These are phyloP conservation scores for Circaetus cinerascens DNA, from an alignment of 2,113 vertebrate genomes.

Conservation along the genomic window DNA sequence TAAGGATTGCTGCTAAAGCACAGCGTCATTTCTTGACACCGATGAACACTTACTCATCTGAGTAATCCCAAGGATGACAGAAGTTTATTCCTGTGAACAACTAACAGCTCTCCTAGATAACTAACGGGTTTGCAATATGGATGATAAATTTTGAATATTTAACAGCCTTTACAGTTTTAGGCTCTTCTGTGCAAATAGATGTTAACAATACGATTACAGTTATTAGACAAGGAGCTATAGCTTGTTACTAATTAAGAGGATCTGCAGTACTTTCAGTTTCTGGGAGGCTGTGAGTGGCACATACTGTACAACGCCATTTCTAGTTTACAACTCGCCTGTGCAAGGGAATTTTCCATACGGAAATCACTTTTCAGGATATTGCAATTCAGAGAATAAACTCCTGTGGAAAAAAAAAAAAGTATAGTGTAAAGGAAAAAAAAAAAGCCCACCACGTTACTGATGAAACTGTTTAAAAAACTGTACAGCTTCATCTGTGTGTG, in stretches of 20 bases:
- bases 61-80: conserved; percentile 21
- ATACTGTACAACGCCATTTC: conserved; percentile 34
- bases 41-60: conserved; percentile 31
- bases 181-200: conserved; percentile 53
- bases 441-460: conserved; percentile 64
- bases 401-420: neutral
- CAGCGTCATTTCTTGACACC: neutral
- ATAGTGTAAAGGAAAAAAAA: conserved; percentile 6
- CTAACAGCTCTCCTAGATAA: neutral
- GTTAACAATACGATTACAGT: conserved; percentile 74
- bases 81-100: conserved; percentile 27
- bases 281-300: conserved; percentile 34
- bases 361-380: conserved; percentile 65
- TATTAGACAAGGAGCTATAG: conserved; percentile 68
- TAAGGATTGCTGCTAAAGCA: neutral
- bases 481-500: conserved; percentile 86
- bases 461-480: conserved; percentile 82
- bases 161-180: conserved; percentile 40
- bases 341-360: conserved; percentile 59
- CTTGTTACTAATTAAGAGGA: conserved; percentile 75
- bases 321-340: conserved; percentile 27
- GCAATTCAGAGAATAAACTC: conserved; percentile 63
- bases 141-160: conserved; percentile 31
- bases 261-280: conserved; percentile 49
- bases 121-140: neutral